These are phyloP conservation scores for Caretta caretta DNA, from an alignment of 2,113 vertebrate species.

Conservation along the genomic window DNA sequence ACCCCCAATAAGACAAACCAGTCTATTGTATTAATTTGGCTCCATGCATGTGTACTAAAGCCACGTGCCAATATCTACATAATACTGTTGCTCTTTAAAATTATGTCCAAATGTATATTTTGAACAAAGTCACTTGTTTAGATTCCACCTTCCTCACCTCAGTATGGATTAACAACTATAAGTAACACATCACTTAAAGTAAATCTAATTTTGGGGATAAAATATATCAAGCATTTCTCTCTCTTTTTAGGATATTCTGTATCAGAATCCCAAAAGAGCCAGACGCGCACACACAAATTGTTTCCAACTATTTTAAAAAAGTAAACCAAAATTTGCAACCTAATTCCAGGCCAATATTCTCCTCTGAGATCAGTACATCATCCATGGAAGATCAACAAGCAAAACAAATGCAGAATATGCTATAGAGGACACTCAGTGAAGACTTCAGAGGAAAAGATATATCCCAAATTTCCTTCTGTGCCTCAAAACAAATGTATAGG, in stretches of 20 bases:
- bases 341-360: not conserved
- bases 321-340: conserved; percentile 20
- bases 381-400: not conserved
- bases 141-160: not conserved
- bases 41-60: not conserved
- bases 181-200: not conserved
- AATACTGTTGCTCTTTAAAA: not conserved
- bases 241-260: conserved; percentile 31
- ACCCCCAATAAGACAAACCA: conserved; percentile 21
- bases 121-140: not conserved
- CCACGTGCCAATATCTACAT: not conserved
- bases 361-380: not conserved
- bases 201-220: fast-evolving
- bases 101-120: not conserved
- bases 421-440: not conserved
- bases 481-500: not conserved
- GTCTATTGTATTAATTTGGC: not conserved
- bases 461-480: not conserved
- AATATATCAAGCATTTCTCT: not conserved
- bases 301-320: not conserved
- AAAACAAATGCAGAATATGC: not conserved
- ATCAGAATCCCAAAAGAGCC: conserved; percentile 22
- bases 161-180: not conserved
- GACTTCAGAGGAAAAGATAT: not conserved
- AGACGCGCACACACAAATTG: not conserved